phyloP scores from a whole-genome alignment of 2,888 invertebrate species.

The Cephonodes hylas region DNA sequence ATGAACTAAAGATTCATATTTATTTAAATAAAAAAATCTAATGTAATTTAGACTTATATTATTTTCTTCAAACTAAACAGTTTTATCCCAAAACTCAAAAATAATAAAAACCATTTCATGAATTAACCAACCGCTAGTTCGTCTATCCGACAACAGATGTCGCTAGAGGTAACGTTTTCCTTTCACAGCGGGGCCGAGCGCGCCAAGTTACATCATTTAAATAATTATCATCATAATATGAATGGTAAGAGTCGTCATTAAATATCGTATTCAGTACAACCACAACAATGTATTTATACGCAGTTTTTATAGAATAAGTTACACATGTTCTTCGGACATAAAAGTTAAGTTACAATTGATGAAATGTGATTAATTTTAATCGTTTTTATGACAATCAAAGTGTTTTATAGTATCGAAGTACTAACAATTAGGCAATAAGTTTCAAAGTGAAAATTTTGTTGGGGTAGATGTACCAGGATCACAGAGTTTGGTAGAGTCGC shows the following conservation, averaged over 20 bases:
- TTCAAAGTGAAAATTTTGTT: too few species aligned
- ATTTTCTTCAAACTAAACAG: background rate
- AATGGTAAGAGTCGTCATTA: background rate
- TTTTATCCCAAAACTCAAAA: background rate
- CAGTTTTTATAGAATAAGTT: background rate
- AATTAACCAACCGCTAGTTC: slow-evolving; percentile 33
- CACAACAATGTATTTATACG: background rate
- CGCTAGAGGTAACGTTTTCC: slow-evolving; percentile 32
- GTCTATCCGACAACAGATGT: slow-evolving; percentile 59
- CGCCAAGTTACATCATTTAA: slow-evolving; percentile 12
- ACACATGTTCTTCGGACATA: background rate
- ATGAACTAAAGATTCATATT: too few species aligned
- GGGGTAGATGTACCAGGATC: too few species aligned
- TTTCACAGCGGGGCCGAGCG: background rate
- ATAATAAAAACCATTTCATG: background rate
- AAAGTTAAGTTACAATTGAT: too few species aligned
- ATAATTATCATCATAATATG: slow-evolving; percentile 16
- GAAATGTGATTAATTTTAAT: background rate
- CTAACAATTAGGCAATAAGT: too few species aligned
- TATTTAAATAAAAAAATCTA: too few species aligned
- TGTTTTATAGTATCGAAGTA: too few species aligned
- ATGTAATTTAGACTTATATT: background rate
- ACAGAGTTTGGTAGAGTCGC: too few species aligned
- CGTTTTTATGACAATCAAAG: too few species aligned
- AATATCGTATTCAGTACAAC: background rate